Percentiles rank a stretch among this genome's conserved stretches.
Evolutionary conservation across 2,797 vertebrate genomes (phyloP).

Genomic region (Ctenosaura bakeri): DNA sequence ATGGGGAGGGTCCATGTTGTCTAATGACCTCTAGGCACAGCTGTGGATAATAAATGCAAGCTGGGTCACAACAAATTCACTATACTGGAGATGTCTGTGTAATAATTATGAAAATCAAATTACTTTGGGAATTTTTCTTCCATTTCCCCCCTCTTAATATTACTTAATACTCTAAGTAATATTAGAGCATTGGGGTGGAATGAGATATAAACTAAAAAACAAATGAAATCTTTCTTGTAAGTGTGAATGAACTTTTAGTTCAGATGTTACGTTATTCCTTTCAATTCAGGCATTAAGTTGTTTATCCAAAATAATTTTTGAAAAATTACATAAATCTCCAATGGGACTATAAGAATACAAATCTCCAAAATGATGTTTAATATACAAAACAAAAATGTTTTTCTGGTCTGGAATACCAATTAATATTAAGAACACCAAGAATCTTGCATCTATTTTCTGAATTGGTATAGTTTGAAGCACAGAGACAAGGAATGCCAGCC

Average conservation of each 20-base stretch:
- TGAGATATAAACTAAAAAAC: slow-evolving; percentile 1
- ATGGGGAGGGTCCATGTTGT: neutral
- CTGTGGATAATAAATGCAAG: neutral
- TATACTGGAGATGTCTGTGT: neutral
- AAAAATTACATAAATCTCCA: neutral
- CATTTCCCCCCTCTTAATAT: too few species aligned
- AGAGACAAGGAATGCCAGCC: neutral
- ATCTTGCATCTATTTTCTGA: neutral
- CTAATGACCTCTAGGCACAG: neutral
- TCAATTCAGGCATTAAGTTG: neutral
- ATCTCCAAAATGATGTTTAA: neutral
- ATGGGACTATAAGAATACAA: neutral
- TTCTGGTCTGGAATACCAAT: neutral
- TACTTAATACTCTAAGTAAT: too few species aligned
- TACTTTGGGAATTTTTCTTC: neutral
- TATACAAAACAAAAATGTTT: neutral
- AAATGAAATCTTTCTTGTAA: neutral
- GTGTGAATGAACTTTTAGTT: neutral
- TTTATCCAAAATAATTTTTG: neutral
- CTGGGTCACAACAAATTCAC: neutral
- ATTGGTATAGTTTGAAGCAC: neutral
- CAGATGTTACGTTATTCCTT: neutral
- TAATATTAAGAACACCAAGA: neutral
- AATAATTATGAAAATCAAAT: slow-evolving; percentile 3
- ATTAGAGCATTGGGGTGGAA: neutral